These are phyloP conservation scores for Neolamprologus brichardi DNA, from an alignment of 2,113 vertebrate genomes.

Conservation along the genomic window DNA sequence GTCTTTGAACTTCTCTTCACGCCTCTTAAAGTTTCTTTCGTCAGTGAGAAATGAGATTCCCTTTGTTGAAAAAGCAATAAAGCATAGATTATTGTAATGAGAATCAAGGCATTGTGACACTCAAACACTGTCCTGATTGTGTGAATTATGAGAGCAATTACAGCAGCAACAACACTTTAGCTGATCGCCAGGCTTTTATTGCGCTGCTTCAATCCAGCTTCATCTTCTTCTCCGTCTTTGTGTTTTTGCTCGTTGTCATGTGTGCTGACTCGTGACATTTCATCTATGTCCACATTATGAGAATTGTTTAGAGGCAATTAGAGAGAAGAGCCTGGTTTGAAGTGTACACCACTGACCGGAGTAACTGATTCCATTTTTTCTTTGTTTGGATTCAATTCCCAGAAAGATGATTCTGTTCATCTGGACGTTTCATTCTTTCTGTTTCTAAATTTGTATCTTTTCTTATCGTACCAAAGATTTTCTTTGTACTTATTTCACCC, in stretches of 20 bases:
- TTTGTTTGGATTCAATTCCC: neutral
- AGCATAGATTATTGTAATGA: neutral
- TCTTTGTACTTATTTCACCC: neutral
- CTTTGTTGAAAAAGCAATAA: neutral
- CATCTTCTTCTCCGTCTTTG: neutral
- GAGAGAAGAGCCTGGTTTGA: neutral
- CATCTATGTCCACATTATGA: neutral
- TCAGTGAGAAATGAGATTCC: neutral
- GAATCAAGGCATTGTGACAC: neutral
- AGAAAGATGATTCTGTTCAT: neutral
- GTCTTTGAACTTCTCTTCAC: neutral
- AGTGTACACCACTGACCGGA: neutral
- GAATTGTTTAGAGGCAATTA: neutral
- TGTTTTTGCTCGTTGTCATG: neutral
- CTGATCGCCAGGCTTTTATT: constrained; percentile 7
- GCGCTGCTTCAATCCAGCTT: neutral
- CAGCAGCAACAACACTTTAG: neutral
- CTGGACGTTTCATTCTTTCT: neutral
- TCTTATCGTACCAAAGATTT: neutral
- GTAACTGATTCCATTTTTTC: neutral
- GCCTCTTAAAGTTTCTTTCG: neutral
- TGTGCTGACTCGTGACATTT: neutral
- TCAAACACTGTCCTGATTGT: neutral
- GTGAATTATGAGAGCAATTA: constrained; percentile 8
- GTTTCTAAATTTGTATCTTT: neutral